phyloP scores from a whole-genome alignment of 2,113 vertebrate species.

The Pogona vitticeps region DNA sequence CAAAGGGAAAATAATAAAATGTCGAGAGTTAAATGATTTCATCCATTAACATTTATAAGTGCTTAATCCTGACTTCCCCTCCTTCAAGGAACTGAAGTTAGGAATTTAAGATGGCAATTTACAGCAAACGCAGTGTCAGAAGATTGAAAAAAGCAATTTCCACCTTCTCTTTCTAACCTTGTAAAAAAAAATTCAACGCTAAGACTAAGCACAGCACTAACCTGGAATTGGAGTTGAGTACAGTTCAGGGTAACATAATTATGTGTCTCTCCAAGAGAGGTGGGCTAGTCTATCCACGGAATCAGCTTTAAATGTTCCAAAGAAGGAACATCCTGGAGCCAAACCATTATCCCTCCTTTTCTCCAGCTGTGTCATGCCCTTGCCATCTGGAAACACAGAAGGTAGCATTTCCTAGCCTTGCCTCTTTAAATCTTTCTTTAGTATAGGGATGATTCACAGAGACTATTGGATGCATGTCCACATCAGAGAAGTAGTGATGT shows the following conservation, averaged over 20 bases:
- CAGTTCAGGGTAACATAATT: background rate
- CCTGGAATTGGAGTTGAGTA: background rate
- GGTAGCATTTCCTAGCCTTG: background rate
- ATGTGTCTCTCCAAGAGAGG: background rate
- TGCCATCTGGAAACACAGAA: background rate
- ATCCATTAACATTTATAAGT: background rate
- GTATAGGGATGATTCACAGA: background rate
- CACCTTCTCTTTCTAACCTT: background rate
- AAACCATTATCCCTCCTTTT: background rate
- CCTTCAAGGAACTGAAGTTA: constrained; percentile 7
- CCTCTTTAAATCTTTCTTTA: background rate
- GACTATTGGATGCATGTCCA: background rate
- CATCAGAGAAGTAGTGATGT: background rate
- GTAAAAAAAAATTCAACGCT: background rate
- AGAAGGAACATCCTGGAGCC: background rate
- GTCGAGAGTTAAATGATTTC: no score
- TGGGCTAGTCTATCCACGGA: background rate
- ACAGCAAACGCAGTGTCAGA: background rate
- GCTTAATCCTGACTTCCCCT: background rate
- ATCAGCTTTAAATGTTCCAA: background rate
- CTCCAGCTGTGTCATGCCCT: background rate
- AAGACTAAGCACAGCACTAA: background rate
- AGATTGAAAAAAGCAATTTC: background rate
- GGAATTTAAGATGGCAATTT: no score
- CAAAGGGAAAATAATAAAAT: no score